phyloP scores from a whole-genome alignment of 2,888 invertebrate species.

The Andrena dorsata region DNA sequence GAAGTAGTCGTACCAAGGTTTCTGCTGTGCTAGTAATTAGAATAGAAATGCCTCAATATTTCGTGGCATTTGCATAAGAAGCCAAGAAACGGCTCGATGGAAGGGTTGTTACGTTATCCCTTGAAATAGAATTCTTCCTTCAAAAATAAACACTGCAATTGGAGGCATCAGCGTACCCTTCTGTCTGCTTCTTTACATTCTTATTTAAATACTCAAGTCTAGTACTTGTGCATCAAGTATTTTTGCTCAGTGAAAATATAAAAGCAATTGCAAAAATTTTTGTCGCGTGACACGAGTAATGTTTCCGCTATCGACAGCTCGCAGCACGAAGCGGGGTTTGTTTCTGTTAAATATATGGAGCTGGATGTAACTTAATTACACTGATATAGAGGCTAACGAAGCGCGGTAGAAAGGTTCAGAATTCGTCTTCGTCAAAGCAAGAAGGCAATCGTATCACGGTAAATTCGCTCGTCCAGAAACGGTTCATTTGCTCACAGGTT shows the following conservation, averaged over 20 bases:
- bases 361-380: not conserved
- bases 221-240: too few species aligned
- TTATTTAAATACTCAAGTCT: too few species aligned
- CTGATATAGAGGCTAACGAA: not conserved
- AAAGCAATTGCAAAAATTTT: not conserved
- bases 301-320: not conserved
- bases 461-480: conserved; percentile 44
- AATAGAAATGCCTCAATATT: not conserved
- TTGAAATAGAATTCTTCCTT: not conserved
- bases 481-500: conserved; percentile 18
- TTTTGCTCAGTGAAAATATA: too few species aligned
- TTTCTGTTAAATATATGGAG: not conserved
- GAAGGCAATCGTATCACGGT: conserved; percentile 44
- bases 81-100: not conserved
- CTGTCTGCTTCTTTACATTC: too few species aligned
- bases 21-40: conserved; percentile 34
- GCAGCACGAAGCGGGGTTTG: not conserved
- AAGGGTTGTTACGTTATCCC: not conserved
- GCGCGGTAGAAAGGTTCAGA: not conserved
- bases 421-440: conserved; percentile 13
- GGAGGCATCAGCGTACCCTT: not conserved
- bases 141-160: not conserved
- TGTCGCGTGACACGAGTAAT: not conserved
- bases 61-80: conserved; percentile 25
- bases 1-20: conserved; percentile 38